Evolutionary conservation across 2,888 invertebrate species (phyloP).

Genomic region (Miltochrista miniata): DNA sequence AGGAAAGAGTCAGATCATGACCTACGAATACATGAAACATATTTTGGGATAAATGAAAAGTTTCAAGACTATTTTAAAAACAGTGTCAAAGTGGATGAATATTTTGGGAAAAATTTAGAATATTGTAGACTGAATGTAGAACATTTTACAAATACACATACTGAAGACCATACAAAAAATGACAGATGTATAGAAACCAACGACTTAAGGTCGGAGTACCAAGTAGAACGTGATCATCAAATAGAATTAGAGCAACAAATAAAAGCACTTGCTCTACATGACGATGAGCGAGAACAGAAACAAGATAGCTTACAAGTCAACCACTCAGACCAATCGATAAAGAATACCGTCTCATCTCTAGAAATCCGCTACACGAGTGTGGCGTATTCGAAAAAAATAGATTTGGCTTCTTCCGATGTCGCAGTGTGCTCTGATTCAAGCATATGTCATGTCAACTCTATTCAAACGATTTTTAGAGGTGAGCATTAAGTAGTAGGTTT

Average conservation of each 20-base stretch:
- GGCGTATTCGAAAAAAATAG: conserved; percentile 43
- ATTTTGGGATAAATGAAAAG: background rate
- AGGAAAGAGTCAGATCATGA: background rate
- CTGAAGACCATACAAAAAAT: background rate
- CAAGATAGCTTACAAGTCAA: conserved; percentile 5
- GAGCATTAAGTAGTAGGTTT: background rate
- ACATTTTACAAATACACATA: background rate
- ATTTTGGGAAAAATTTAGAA: conserved; percentile 4
- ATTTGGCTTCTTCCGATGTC: conserved; percentile 51
- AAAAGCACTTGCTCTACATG: conserved; percentile 9
- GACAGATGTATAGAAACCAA: background rate
- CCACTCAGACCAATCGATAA: conserved; percentile 10
- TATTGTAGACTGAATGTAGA: conserved; percentile 9
- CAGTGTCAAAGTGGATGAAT: background rate
- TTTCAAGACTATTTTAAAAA: background rate
- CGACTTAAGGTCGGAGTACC: background rate
- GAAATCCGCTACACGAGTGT: conserved; percentile 54
- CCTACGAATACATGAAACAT: background rate
- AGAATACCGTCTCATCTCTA: conserved; percentile 51
- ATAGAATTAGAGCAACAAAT: background rate
- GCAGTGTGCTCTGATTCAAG: conserved; percentile 33
- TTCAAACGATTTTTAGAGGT: conserved; percentile 69
- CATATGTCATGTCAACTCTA: conserved; percentile 40
- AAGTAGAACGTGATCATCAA: background rate
- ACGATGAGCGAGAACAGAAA: conserved; percentile 6